Base-by-base conservation (phyloP, 2,797 vertebrate genomes). In the Phylloscopus collybita region DNA sequence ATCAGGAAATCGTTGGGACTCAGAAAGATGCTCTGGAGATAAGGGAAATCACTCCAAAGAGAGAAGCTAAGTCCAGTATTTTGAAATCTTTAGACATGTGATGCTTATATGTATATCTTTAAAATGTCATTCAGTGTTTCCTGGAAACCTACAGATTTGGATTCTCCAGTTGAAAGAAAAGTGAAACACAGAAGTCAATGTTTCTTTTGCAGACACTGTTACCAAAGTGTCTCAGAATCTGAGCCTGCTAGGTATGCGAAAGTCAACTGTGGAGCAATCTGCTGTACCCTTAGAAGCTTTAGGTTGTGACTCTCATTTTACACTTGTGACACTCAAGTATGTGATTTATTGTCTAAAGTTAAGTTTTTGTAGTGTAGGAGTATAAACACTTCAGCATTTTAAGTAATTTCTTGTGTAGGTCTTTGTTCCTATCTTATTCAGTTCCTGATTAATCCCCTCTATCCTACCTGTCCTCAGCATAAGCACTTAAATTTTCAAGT, bases 371-470 rank as follows among this genome's bases (percentile, higher is more conserved):
- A 56, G 42, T 9, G 0, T 54, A 57, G n/a, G 27, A 56, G 21
- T 66, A 34, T 51, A 56, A 80, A 49, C 9, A 5, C 5, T 64
- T 76, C 7, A 75, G 50, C 86, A 78, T 71, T 91, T 64, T 26
- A 82, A 85, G 26, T n/a, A 54, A 81, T 87, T 34, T 87, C 60
- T 93, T 91, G 61, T 56, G 27, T 44, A 27, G 4, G 20, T 64
- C 47, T 81, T 56, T 47, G 6, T 73, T 87, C 20, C 50, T 51
- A 1, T 44, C 59, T 73, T 45, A n/a, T 56, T 65, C 75, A 36
- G 23, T 44, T 20, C 79, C 73, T 62, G 61, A 61, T 78, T 70
- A 67, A 18, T 84, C 54, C 21, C 6, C 16, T 64, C 56, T 18
- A 13, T 17, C 13, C 7, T 14, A 5, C 7, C 4, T 8, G 16